These are phyloP conservation scores for Coregonus ussuriensis DNA, from an alignment of 2,797 vertebrate species.

Conservation along the genomic window DNA sequence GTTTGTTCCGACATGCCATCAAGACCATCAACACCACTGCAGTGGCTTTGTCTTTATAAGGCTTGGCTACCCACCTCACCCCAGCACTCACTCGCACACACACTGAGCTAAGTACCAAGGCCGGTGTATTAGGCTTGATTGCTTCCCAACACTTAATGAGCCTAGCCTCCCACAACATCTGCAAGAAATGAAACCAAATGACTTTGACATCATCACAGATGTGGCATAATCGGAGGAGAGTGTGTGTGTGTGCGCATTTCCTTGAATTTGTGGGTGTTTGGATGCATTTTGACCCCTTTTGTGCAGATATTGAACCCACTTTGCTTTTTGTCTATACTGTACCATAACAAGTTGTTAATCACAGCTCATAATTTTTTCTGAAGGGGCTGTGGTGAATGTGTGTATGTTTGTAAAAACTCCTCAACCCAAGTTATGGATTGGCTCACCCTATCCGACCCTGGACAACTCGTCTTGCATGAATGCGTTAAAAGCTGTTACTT, in stretches of 20 bases:
- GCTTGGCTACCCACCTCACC: conserved; percentile 41
- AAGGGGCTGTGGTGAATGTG: too few relatives aligned
- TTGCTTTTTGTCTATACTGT: neutral
- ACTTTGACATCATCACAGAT: conserved; percentile 59
- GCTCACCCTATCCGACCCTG: conserved; percentile 31
- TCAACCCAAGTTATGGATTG: neutral
- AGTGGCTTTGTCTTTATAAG: conserved; percentile 59
- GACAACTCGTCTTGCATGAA: conserved; percentile 33
- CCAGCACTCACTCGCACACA: conserved; percentile 42
- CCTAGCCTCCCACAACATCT: conserved; percentile 58
- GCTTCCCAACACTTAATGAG: conserved; percentile 64
- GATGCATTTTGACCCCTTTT: neutral
- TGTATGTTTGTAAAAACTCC: neutral
- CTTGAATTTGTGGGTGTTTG: conserved; percentile 39
- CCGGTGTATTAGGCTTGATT: conserved; percentile 58
- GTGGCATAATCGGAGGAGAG: conserved; percentile 54
- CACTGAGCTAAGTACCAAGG: conserved; percentile 34
- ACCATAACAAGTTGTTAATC: neutral
- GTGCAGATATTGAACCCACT: neutral
- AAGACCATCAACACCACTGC: conserved; percentile 34
- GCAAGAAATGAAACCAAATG: conserved; percentile 64
- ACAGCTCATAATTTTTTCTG: neutral
- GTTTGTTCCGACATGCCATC: conserved; percentile 51
- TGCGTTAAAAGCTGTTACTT: conserved; percentile 40
- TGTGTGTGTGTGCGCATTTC: conserved; percentile 45